These are phyloP conservation scores for Ridgeia piscesae DNA, from an alignment of 1,140 invertebrate genomes.

Conservation along the genomic window DNA sequence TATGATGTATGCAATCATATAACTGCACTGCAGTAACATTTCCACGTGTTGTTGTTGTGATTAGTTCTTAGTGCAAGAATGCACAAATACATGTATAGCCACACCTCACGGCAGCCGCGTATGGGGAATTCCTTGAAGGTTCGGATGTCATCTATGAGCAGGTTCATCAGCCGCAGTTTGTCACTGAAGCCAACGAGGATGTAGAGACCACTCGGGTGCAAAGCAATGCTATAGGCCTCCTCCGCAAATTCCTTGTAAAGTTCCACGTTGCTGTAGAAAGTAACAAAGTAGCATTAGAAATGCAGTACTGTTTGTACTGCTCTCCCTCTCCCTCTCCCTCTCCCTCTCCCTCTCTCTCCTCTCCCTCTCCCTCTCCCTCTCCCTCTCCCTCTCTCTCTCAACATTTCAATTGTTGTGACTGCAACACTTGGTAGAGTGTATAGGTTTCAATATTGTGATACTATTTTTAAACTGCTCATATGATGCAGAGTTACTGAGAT, in stretches of 20 bases:
- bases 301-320: not conserved
- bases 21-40: not conserved
- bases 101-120: constrained; percentile 67
- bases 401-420: not conserved
- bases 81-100: not conserved
- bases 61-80: not conserved
- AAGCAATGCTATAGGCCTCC: constrained; percentile 74
- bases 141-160: constrained; percentile 84
- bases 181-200: constrained; percentile 87
- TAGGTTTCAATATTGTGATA: not conserved
- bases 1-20: not conserved
- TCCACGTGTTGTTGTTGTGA: not conserved
- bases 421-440: not conserved
- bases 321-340: too few species aligned
- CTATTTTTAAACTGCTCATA: constrained; percentile 12
- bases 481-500: not conserved
- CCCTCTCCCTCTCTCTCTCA: not conserved
- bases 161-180: constrained; percentile 80
- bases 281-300: not conserved
- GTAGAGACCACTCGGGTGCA: constrained; percentile 83
- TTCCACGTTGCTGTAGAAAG: constrained; percentile 62
- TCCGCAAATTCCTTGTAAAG: constrained; percentile 79
- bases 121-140: constrained; percentile 75
- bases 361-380: not conserved
- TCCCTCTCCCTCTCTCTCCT: not conserved